Base-by-base conservation (phyloP, 1,140 invertebrate genomes). In the Drosophila teissieri region DNA sequence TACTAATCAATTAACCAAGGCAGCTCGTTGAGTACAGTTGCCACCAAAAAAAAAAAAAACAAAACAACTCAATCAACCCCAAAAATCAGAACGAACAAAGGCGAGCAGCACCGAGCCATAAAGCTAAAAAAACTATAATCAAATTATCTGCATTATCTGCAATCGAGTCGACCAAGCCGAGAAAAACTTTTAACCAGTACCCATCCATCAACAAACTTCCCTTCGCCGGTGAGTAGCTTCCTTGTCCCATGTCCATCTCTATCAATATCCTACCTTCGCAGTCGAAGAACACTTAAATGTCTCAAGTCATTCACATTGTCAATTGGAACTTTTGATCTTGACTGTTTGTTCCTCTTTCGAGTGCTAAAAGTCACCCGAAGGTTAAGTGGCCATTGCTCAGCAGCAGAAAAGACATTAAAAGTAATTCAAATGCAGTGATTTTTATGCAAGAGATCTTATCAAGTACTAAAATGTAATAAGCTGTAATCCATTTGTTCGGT, bases 1-100 rank as follows among this genome's bases (percentile, higher is more conserved):
- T 2, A 40, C 36, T 69, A 56, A 69, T 19, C 49, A 67, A 67
- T 69, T 54, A 69, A 67, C 37, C 39, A 36, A 42, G 19, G 11
- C 62, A 31, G 3, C 31, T 34, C 61, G 8, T 24, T 62, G 36
- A 72, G 68, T 72, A 72, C 68, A 72, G 68, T 72, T 70, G 68
- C 68, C 65, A 57, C 65, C 51, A 27, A 48, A 56, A 34, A 69
- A 70, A 49, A 27, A 48, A 56, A 34, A 69, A 70, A 49, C 65
- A 56, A 70, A 57, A 42, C 64, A 68, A 51, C 58, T 64, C 37
- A 63, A 64, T 64, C 64, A 63, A 64, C 45, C 45, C 67, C 24
- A 10, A 45, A 46, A 48, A 34, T 36, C 24, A 24, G 48, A 36
- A 19, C 15, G 10, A 61, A n/a, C 8, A 27, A 17, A 57, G 27